Percentiles rank a stretch among this genome's conserved stretches.
phyloP scores from a whole-genome alignment of 2,797 vertebrate species.

The Urocyon cinereoargenteus region DNA sequence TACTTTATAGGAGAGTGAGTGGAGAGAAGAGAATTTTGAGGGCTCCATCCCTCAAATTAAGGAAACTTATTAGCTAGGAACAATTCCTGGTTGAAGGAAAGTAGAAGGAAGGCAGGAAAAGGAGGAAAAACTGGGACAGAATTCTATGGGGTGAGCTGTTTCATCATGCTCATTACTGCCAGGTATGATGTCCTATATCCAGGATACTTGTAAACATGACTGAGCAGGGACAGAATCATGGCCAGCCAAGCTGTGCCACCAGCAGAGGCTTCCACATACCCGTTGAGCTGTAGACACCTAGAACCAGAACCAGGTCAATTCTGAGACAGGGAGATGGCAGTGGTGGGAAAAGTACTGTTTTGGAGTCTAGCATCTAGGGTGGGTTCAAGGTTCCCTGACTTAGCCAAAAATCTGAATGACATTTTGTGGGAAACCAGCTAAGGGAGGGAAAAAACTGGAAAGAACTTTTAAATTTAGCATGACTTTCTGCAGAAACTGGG shows the following conservation, averaged over 20 bases:
- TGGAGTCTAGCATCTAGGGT: not conserved
- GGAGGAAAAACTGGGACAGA: not conserved
- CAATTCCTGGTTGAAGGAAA: not conserved
- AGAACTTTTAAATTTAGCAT: conserved; percentile 18
- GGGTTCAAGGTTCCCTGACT: not conserved
- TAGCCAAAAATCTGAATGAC: not conserved
- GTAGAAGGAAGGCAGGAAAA: conserved; percentile 15
- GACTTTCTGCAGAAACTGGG: conserved; percentile 1
- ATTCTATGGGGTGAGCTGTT: not conserved
- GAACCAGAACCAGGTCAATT: not conserved
- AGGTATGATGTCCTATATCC: not conserved
- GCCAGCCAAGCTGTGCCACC: not conserved
- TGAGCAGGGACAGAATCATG: not conserved
- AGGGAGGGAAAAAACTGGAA: not conserved
- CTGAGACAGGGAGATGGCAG: not conserved
- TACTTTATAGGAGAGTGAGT: not conserved
- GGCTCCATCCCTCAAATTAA: conserved; percentile 13
- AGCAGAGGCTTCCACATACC: not conserved
- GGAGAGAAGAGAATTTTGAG: conserved; percentile 9
- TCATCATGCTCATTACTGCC: not conserved
- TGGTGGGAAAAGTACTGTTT: not conserved
- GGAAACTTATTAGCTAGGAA: not conserved
- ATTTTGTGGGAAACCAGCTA: conserved; percentile 38
- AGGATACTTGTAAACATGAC: not conserved
- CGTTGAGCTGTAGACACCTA: not conserved